Percentiles rank a stretch among this genome's conserved stretches.
phyloP scores from a whole-genome alignment of 2,797 vertebrate species.

The Apogon hyalosoma region DNA sequence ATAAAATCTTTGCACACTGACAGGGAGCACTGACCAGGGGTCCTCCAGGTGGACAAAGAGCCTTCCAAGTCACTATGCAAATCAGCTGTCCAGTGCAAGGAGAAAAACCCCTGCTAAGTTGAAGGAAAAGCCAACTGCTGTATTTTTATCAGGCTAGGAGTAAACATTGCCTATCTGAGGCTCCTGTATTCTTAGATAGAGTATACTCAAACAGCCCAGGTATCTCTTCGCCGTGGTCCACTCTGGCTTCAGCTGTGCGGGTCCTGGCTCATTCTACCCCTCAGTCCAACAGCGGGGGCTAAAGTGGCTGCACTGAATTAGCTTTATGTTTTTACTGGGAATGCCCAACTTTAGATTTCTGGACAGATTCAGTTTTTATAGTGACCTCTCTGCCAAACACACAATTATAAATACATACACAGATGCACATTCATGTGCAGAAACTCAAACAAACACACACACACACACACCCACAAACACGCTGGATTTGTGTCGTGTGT shows the following conservation, averaged over 20 bases:
- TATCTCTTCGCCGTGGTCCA: constrained; percentile 58
- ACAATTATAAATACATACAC: constrained; percentile 71
- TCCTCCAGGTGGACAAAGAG: neutral
- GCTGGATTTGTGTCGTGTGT: constrained; percentile 27
- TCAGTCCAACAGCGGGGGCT: constrained; percentile 53
- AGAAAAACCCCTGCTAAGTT: constrained; percentile 35
- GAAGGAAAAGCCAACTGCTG: constrained; percentile 29
- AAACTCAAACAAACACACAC: constrained; percentile 20
- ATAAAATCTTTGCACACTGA: neutral
- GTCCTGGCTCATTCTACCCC: constrained; percentile 47
- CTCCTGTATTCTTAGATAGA: constrained; percentile 57
- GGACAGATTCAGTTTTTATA: constrained; percentile 68
- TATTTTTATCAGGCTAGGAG: constrained; percentile 48
- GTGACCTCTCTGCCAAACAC: constrained; percentile 65
- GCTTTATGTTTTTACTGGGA: constrained; percentile 67
- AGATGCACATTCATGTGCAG: constrained; percentile 62
- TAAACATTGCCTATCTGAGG: constrained; percentile 45
- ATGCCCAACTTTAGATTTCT: constrained; percentile 63
- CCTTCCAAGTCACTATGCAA: constrained; percentile 37
- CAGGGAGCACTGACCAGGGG: neutral
- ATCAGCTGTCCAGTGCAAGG: constrained; percentile 40
- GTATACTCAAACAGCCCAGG: constrained; percentile 42
- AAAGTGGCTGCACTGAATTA: constrained; percentile 72
- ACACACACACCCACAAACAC: constrained; percentile 16
- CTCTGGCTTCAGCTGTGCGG: constrained; percentile 52